Evolutionary conservation across 2,888 invertebrate genomes (phyloP).

Genomic region (Rhorus exstirpatorius): DNA sequence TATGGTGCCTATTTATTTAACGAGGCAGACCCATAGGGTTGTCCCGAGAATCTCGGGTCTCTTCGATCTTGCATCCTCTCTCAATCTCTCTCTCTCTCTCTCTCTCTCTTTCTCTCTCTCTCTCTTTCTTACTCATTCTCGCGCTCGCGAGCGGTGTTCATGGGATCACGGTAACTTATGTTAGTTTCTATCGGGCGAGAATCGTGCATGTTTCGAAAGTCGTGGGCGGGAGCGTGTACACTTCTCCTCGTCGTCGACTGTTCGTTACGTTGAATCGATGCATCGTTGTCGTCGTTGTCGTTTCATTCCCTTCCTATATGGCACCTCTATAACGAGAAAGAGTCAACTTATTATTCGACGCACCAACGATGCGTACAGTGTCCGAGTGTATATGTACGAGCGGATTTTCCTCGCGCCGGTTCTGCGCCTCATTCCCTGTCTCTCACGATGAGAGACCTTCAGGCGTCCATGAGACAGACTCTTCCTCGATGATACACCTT

Average conservation of each 20-base stretch:
- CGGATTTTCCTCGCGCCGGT: slow-evolving; percentile 5
- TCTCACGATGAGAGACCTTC: slow-evolving; percentile 54
- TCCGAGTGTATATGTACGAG: neutral
- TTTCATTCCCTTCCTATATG: slow-evolving; percentile 7
- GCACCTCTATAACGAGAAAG: slow-evolving; percentile 62
- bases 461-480: slow-evolving; percentile 34
- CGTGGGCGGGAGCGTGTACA: slow-evolving; percentile 71
- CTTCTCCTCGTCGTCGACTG: slow-evolving; percentile 49
- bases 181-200: slow-evolving; percentile 70
- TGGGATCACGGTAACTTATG: slow-evolving; percentile 70
- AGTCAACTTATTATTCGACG: slow-evolving; percentile 67
- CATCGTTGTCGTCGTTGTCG: slow-evolving; percentile 28
- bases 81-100: slow-evolving; percentile 16
- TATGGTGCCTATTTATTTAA: slow-evolving; percentile 70
- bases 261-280: slow-evolving; percentile 73
- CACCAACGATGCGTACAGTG: slow-evolving; percentile 25
- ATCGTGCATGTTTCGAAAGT: slow-evolving; percentile 71
- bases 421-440: slow-evolving; percentile 6
- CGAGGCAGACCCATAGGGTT: slow-evolving; percentile 62
- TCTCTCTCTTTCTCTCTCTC: slow-evolving; percentile 5
- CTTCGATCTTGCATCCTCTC: slow-evolving; percentile 7
- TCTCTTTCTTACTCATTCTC: slow-evolving; percentile 29
- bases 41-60: slow-evolving; percentile 47
- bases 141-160: slow-evolving; percentile 56
- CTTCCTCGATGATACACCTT: slow-evolving; percentile 29